Conservation (phyloP, 2,797 vertebrate species). For the Lophotriccus pileatus region DNA sequence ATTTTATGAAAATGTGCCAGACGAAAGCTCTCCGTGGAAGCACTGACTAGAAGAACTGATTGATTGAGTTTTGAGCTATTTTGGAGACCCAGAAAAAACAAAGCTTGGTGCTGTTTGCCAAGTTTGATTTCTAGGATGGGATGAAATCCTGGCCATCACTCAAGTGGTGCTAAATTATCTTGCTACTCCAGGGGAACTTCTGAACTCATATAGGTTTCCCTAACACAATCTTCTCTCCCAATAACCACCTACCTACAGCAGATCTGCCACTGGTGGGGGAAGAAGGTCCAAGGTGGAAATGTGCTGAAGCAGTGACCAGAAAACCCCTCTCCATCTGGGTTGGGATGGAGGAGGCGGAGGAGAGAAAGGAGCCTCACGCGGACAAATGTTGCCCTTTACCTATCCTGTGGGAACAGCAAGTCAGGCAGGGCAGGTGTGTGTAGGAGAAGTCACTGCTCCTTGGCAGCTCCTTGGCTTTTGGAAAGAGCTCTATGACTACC, state of each 20-base stretch:
- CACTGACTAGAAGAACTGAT: background rate
- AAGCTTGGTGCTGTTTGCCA: background rate
- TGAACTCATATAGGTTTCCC: background rate
- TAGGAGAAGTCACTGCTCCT: background rate
- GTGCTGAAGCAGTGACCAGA: background rate
- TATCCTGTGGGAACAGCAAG: rapidly evolving
- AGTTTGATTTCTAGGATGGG: background rate
- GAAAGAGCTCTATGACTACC: background rate
- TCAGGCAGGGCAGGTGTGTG: background rate
- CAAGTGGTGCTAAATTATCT: background rate
- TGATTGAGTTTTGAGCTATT: background rate
- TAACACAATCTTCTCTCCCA: background rate
- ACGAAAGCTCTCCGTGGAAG: constrained; percentile 2
- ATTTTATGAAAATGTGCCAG: constrained; percentile 30
- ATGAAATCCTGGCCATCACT: background rate
- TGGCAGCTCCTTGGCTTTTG: rapidly evolving
- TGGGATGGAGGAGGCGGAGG: background rate
- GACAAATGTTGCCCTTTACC: rapidly evolving
- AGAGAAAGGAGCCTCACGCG: rapidly evolving
- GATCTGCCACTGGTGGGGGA: background rate
- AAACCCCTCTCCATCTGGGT: rapidly evolving
- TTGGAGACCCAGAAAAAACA: background rate
- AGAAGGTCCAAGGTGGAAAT: background rate
- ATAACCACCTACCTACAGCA: background rate
- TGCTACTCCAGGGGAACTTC: background rate